Percentiles rank a stretch among this genome's conserved stretches.
These are phyloP conservation scores for Beroe forskalii DNA, from an alignment of 37 sponge, comb jelly and placozoan genomes.

Conservation along the genomic window DNA sequence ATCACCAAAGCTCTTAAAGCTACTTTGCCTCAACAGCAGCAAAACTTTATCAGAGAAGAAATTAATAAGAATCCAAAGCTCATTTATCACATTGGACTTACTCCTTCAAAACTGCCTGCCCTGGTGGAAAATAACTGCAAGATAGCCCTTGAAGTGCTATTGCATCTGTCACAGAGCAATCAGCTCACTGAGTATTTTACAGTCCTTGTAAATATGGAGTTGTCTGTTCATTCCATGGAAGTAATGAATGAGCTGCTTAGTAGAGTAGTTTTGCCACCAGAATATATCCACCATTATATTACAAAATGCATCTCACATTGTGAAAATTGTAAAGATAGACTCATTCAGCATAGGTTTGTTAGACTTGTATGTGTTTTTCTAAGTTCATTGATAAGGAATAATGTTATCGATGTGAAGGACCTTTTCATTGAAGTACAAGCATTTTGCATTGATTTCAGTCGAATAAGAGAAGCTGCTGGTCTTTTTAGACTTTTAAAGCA, in stretches of 20 bases:
- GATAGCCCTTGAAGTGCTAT: constrained; percentile 85
- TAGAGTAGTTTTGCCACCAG: constrained; percentile 86
- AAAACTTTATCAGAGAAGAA: constrained; percentile 64
- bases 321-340: constrained; percentile 79
- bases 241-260: constrained; percentile 80
- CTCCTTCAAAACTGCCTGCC: constrained; percentile 86
- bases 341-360: constrained; percentile 81
- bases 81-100: constrained; percentile 84
- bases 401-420: constrained; percentile 70
- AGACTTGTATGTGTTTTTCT: constrained; percentile 97
- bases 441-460: constrained; percentile 83
- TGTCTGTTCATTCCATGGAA: constrained; percentile 97
- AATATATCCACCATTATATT: constrained; percentile 96
- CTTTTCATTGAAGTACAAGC: constrained; percentile 83
- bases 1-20: constrained; percentile 80
- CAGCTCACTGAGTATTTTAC: constrained; percentile 88
- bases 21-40: constrained; percentile 71
- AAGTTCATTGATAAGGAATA: constrained; percentile 92
- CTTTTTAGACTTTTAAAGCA: constrained; percentile 82
- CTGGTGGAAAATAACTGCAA: constrained; percentile 93
- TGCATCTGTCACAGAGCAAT: constrained; percentile 74
- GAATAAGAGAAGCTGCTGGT: constrained; percentile 86
- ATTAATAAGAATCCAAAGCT: constrained; percentile 75
- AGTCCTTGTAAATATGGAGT: constrained; percentile 91
- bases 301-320: constrained; percentile 88